Base-by-base conservation (phyloP, 2,797 vertebrate genomes). In the Mormyrus hasselquistii region DNA sequence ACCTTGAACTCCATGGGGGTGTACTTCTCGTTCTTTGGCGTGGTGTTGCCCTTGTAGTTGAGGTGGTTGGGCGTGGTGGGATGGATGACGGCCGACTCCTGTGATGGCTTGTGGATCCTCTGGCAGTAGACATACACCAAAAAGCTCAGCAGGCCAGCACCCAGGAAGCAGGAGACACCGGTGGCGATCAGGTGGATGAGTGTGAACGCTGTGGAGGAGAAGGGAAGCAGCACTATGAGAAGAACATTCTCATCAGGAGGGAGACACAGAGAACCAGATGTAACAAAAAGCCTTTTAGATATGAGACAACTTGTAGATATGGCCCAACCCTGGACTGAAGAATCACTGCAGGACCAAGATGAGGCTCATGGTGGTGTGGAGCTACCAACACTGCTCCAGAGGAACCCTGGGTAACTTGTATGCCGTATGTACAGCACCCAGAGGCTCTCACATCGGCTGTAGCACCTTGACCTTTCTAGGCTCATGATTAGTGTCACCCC, bases 131-230 rank as follows among this genome's bases (percentile, higher is more conserved):
- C 95, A 69, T 99, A 99, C 91, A 99, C 96, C 8, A 97, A 96
- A 93, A 99, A 98, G 0, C 98, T 99, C 92, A 99, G 93, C 90
- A 99, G 97, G 49, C 98, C 98, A 1, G 98, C 98, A 86, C 98
- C 98, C 0, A 99, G 95, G 95, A 99, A 99, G 91, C 98, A 99
- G 90, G 98, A 98, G 89, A 99, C 92, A 0, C 98, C 99, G 0
- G 99, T 99, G 92, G 97, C 98, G 88, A 99, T 98, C 90, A 99
- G 95, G 93, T 99, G 98, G 92, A 99, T 96, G 91, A 99, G 96
- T 91, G 95, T 98, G 94, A 99, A 99, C 4, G 97, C 99, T 99
- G 95, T 65, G 88, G 87, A 92, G 91, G 90, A 52, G 50, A 25
- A 65, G 52, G 34, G 22, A 29, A 2, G 47, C 44, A 6, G 47